Base-by-base conservation (phyloP, 2,797 vertebrate genomes). In the Tachyglossus aculeatus region DNA sequence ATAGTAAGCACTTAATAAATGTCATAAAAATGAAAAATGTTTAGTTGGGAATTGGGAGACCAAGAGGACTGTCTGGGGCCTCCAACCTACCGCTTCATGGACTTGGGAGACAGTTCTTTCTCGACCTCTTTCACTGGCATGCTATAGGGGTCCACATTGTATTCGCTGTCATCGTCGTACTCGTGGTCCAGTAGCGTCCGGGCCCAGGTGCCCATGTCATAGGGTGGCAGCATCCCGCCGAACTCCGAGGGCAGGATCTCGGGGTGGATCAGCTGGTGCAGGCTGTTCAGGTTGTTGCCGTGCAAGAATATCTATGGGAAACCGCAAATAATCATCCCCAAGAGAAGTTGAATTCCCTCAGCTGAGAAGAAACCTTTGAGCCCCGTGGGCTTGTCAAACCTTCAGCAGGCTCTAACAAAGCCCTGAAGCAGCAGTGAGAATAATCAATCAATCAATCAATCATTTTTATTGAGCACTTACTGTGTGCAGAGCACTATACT, bases 151-250 rank as follows among this genome's bases (percentile, higher is more conserved):
- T 98, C 97, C 0, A 90, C 94, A 25, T 87, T 96, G 89, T 96
- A 96, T 81, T 98, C 97, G 1, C 93, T 94, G 88, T 99, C 98
- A 69, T 99, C 97, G 4, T 99, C 98, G 1, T 99, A 99, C 31
- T 98, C 98, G 0, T 98, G 97, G 84, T 98, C 97, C 33, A 99
- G 95, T 73, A 99, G 93, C 7, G 96, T 94, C 65, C 98, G 93
- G n/a, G 97, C 98, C 98, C 98, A 99, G 0, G 98, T 99, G 10
- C 98, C 97, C 98, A 99, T 99, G 56, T 99, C 97, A 9, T 99
- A 99, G 7, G 98, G 98, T 1, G 98, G 98, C 89, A 98, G 89
- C 97, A 99, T 98, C 57, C 98, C 98, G 19, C 98, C 98, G 74
- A 99, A 96, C 80, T 99, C 98, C 3, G 98, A 99, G 33, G 98